Evolutionary conservation across 1,140 invertebrate genomes (phyloP), one percentile per base, ranked within the genome.

Genomic region (Holcopasites calliopsidis): DNA sequence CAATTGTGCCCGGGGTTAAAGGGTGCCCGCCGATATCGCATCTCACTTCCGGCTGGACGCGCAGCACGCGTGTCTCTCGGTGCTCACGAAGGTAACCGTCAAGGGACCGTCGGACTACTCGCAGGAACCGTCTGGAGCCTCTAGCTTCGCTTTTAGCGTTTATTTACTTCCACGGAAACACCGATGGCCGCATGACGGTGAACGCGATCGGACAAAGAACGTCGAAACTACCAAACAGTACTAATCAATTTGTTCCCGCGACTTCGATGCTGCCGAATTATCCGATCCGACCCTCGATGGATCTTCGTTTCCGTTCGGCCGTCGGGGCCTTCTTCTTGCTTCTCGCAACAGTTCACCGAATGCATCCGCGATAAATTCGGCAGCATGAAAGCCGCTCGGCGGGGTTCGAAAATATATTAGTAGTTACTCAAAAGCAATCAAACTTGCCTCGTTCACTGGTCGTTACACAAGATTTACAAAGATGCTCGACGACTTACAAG

Each of bases 401-500:
- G 81, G 65, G 61, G 71, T 31, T n/a, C 62, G 82, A 82, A 54
- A 52, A 81, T 82, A 82, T 74, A 50, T 82, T 73, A 81, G 75
- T 73, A 82, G 69, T 74, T 82, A 79, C 79, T 79, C 52, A 69
- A 82, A 82, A 83, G 81, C 79, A 58, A 42, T 82, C 76, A 74
- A 83, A 76, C 74, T 31, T 44, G 18, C n/a, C 18, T 64, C 60
- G 40, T 64, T 79, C n/a, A 69, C 58, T 70, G 60, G 18, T 77
- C 72, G 72, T 85, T 86, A 75, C 57, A 74, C 58, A 16, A 58
- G 58, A 69, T 64, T 80, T 69, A 79, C 77, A 83, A 81, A 87
- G 69, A 81, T 79, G 83, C 80, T 88, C 80, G 83, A 88, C 85
- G 85, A 83, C 80, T 85, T 82, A 88, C 85, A 87, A 86, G 88